phyloP scores from a whole-genome alignment of 2,797 vertebrate genomes.

The Chanos chanos region DNA sequence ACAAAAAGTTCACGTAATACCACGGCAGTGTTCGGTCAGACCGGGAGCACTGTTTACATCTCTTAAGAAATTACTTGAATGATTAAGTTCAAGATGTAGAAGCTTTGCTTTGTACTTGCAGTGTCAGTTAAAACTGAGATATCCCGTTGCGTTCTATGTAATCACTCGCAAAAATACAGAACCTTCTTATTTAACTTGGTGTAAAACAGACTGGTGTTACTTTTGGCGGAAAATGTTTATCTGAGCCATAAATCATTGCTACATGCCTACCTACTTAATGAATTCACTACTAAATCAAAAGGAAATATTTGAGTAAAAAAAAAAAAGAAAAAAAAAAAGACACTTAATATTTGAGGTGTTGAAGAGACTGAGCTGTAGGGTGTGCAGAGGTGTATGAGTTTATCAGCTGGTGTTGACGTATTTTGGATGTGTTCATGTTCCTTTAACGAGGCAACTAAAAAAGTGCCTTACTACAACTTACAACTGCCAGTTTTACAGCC shows the following conservation, averaged over 20 bases:
- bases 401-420: conserved; percentile 63
- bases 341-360: too few relatives aligned
- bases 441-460: conserved; percentile 25
- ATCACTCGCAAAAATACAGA: conserved; percentile 10
- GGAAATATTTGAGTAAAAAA: conserved; percentile 31
- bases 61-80: conserved; percentile 49
- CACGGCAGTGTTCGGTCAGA: conserved; percentile 54
- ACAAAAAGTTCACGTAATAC: conserved; percentile 57
- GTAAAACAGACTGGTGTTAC: not conserved
- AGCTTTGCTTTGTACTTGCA: too few relatives aligned
- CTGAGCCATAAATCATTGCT: conserved; percentile 32
- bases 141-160: not conserved
- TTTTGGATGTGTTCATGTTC: conserved; percentile 26
- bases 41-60: conserved; percentile 41
- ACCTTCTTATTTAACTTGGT: not conserved
- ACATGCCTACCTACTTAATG: conserved; percentile 41
- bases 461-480: conserved; percentile 25
- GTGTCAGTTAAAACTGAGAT: not conserved
- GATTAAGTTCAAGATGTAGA: conserved; percentile 17
- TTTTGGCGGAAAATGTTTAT: conserved; percentile 24
- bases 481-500: conserved; percentile 23
- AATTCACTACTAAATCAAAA: conserved; percentile 19
- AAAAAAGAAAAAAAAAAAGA: conserved; percentile 29
- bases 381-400: conserved; percentile 44
- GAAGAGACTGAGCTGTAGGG: conserved; percentile 25